Conservation (phyloP, 2,888 invertebrate species). For the Exephanes ischioxanthus region DNA sequence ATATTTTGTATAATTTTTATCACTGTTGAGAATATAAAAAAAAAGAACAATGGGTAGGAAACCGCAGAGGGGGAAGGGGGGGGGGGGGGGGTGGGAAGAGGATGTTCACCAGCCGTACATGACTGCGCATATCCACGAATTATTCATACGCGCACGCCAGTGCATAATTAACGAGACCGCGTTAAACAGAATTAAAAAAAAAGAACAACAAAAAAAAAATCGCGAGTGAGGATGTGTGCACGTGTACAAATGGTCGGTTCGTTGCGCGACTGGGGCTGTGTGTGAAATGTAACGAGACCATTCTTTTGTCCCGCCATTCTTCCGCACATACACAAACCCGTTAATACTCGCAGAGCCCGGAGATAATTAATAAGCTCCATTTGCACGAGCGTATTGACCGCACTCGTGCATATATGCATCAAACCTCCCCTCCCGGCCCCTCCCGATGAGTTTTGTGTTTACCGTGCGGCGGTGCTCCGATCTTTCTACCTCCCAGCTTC, state of each 20-base stretch:
- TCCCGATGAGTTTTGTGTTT: neutral
- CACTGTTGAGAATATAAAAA: slow-evolving; percentile 8
- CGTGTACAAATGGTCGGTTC: slow-evolving; percentile 14
- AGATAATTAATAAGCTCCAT: slow-evolving; percentile 55
- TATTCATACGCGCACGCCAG: slow-evolving; percentile 59
- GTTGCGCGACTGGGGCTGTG: neutral
- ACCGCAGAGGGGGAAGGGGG: neutral
- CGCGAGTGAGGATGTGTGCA: neutral
- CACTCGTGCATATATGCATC: slow-evolving; percentile 1
- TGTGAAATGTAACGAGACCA: slow-evolving; percentile 19
- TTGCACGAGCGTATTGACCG: slow-evolving; percentile 44
- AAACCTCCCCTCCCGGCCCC: neutral
- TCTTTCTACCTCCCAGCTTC: too few relatives aligned
- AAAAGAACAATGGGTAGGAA: slow-evolving; percentile 13
- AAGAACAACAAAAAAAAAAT: slow-evolving; percentile 14
- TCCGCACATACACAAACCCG: neutral
- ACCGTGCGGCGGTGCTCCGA: neutral
- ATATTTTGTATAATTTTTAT: slow-evolving; percentile 20
- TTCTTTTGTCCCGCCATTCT: neutral
- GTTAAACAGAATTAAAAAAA: slow-evolving; percentile 61
- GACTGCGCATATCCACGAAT: slow-evolving; percentile 54
- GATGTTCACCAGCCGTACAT: slow-evolving; percentile 51
- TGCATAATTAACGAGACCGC: slow-evolving; percentile 58
- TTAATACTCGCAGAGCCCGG: slow-evolving; percentile 28
- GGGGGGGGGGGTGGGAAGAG: slow-evolving; percentile 8